These are phyloP conservation scores for Eufriesea mexicana DNA, from an alignment of 1,140 invertebrate species.

Conservation along the genomic window DNA sequence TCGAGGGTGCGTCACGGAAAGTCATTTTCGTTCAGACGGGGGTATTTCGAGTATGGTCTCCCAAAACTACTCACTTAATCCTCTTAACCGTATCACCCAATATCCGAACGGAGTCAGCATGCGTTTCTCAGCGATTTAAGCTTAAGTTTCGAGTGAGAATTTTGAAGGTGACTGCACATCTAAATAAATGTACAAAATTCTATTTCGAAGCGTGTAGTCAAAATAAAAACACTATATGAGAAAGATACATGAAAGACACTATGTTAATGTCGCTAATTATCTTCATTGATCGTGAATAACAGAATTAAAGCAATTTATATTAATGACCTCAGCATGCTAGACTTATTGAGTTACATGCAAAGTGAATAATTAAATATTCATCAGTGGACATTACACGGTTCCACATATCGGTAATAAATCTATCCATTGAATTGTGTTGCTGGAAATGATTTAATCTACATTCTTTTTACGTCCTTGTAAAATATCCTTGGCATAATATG, in stretches of 20 bases:
- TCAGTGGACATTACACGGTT: not conserved
- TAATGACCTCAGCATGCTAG: not conserved
- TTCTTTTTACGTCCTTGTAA: not conserved
- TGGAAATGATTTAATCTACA: not conserved
- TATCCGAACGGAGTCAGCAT: not conserved
- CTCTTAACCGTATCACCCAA: not conserved
- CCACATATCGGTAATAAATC: not conserved
- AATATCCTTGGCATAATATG: not conserved
- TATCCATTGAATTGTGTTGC: not conserved
- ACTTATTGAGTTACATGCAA: not conserved
- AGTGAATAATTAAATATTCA: conserved; percentile 31
- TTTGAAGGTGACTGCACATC: not conserved
- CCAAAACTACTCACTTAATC: conserved; percentile 11
- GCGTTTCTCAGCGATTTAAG: not conserved
- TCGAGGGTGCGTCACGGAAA: conserved; percentile 49
- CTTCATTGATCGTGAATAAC: not conserved
- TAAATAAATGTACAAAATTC: not conserved
- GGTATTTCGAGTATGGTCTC: conserved; percentile 4
- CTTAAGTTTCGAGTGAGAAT: conserved; percentile 21
- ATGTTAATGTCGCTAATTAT: not conserved
- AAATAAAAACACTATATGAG: no score
- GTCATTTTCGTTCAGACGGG: conserved; percentile 43
- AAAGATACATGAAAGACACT: no score
- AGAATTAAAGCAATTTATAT: not conserved
- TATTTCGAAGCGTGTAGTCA: not conserved